Conservation (phyloP, 2,888 invertebrate species). For the Patella pellucida region DNA sequence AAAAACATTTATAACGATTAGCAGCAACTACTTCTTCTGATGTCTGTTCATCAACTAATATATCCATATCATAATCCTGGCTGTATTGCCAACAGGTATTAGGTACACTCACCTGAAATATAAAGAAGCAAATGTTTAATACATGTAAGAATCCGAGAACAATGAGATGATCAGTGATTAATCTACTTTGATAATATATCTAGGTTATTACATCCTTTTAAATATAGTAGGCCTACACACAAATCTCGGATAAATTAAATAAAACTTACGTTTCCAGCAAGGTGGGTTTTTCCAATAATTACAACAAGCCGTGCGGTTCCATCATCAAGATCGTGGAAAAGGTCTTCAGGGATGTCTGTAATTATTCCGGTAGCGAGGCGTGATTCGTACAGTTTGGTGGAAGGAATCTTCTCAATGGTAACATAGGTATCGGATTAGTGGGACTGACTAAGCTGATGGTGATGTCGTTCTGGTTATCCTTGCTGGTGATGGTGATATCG, state of each 20-base stretch:
- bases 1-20: slow-evolving; percentile 75
- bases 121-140: background rate
- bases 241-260: background rate
- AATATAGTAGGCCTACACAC: background rate
- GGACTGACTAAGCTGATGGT: background rate
- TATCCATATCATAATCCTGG: slow-evolving; percentile 34
- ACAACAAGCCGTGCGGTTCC: slow-evolving; percentile 84
- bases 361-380: slow-evolving; percentile 81
- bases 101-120: slow-evolving; percentile 36
- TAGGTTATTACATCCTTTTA: background rate
- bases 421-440: background rate
- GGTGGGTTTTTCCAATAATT: slow-evolving; percentile 29
- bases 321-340: slow-evolving; percentile 81
- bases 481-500: slow-evolving; percentile 33
- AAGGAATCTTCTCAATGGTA: background rate
- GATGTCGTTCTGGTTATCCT: slow-evolving; percentile 15
- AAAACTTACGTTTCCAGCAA: slow-evolving; percentile 38
- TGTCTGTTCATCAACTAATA: slow-evolving; percentile 35
- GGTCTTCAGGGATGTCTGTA: slow-evolving; percentile 79
- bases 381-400: background rate
- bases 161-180: background rate
- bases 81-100: slow-evolving; percentile 42
- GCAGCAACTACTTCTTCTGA: slow-evolving; percentile 26
- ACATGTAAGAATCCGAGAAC: background rate
- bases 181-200: background rate